A percentile compares a stretch with the other conserved stretches of the same genome.
Evolutionary conservation across 1,140 invertebrate genomes (phyloP).

Genomic region (Wasmannia auropunctata): DNA sequence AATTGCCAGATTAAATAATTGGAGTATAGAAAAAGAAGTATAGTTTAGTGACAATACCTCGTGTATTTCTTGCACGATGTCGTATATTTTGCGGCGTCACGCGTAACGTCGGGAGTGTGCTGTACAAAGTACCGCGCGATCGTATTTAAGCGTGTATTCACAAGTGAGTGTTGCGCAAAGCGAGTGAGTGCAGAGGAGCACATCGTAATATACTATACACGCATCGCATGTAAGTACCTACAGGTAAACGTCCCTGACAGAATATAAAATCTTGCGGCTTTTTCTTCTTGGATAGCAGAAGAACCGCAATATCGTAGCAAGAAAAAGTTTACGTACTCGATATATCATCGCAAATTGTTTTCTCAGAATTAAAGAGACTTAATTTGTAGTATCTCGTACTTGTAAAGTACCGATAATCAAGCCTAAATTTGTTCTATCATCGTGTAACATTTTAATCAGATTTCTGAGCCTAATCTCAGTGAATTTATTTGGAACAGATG

Average conservation of each 20-base stretch:
- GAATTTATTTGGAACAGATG: not conserved
- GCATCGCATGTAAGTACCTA: not conserved
- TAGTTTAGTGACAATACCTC: not conserved
- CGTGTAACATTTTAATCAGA: not conserved
- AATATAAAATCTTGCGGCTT: not conserved
- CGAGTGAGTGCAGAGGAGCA: not conserved
- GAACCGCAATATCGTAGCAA: not conserved
- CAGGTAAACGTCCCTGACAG: not conserved
- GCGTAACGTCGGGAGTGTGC: not conserved
- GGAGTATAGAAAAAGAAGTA: not conserved
- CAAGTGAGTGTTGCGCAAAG: not conserved
- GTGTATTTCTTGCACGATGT: not conserved
- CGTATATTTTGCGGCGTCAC: too few species aligned
- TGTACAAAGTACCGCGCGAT: not conserved
- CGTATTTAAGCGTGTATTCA: not conserved
- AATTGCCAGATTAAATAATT: not conserved
- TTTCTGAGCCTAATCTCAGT: constrained; percentile 1
- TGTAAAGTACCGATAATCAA: not conserved
- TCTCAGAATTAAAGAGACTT: not conserved
- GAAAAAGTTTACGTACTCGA: not conserved
- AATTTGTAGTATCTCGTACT: not conserved
- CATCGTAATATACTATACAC: not conserved
- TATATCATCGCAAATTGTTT: not conserved
- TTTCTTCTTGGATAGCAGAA: not conserved
- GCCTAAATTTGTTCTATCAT: not conserved